Evolutionary conservation across 92 coral and sea anemone genomes (phyloP), one percentile per base, ranked within the genome.

Genomic region (Heteractis magnifica): DNA sequence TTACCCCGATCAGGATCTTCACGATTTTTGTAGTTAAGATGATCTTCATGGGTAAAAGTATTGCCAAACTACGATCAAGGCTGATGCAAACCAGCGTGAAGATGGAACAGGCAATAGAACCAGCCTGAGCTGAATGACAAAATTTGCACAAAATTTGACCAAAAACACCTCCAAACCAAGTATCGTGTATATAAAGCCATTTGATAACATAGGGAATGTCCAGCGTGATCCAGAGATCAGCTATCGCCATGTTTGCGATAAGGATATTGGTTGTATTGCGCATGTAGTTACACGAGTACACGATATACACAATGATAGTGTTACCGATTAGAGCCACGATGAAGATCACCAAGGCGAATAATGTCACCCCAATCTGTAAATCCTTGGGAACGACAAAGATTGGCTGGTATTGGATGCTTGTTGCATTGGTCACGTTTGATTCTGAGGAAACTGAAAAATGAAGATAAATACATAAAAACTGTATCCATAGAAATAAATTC

Each of bases 211-310:
- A 92, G 8, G 95, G 95, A 3, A 92, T 60, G 72, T 92, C 95
- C 18, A 89, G 51, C 73, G 92, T 86, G 73, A 92, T 86, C 76
- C 91, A 82, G 48, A 92, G 90, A 70, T 92, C 95, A 8, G 95
- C 95, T 3, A 92, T 11, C 26, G 92, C 90, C 95, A 92, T 89
- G 85, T 92, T 92, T 21, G 92, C 95, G 79, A 92, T 92, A 6
- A 92, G 86, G 52, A 72, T 92, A 79, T 92, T 92, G 70, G 90
- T 89, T 16, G 95, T 82, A 59, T 84, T 92, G 84, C 92, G 88
- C 95, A 92, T 92, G 85, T 89, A 92, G 14, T 81, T 81, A 79
- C 87, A 89, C 20, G 91, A 82, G 44, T 73, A 89, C 23, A 92
- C 92, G 88, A 92, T 86, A 83, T 92, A 86, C n/a, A 92, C 80